phyloP scores from a whole-genome alignment of 2,797 vertebrate species.

The Poeciliopsis turneri region DNA sequence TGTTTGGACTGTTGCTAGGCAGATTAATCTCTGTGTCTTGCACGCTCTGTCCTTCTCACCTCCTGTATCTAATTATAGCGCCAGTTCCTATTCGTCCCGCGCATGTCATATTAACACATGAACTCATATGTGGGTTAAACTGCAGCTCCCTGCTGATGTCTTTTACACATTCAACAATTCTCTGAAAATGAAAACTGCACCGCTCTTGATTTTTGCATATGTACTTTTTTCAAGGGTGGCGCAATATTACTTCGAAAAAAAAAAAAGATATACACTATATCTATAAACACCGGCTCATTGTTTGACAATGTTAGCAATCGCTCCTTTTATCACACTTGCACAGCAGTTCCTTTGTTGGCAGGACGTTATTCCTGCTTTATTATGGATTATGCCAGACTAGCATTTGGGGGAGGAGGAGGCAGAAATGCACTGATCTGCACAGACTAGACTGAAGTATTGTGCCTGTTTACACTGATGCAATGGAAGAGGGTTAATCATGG shows the following conservation, averaged over 20 bases:
- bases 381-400: conserved; percentile 66
- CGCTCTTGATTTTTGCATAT: not conserved
- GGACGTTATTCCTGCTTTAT: conserved; percentile 54
- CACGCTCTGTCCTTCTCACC: conserved; percentile 45
- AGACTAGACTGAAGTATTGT: conserved; percentile 61
- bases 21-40: conserved; percentile 51
- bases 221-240: not conserved
- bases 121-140: conserved; percentile 23
- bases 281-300: not conserved
- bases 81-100: conserved; percentile 35
- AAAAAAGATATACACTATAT: not conserved
- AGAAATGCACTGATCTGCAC: conserved; percentile 50
- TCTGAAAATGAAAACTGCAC: conserved; percentile 11
- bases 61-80: conserved; percentile 61
- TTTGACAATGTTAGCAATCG: conserved; percentile 1
- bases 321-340: conserved; percentile 8
- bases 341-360: conserved; percentile 38
- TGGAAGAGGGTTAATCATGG: conserved; percentile 68
- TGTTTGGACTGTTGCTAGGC: conserved; percentile 74
- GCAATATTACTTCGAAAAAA: not conserved
- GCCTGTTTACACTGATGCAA: conserved; percentile 63
- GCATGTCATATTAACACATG: conserved; percentile 38
- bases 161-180: conserved; percentile 11
- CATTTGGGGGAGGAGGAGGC: conserved; percentile 52
- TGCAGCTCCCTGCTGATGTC: conserved; percentile 8